Evolutionary conservation across 2,797 vertebrate genomes (phyloP), one percentile per base, ranked within the genome.

Genomic region (Xiphophorus birchmanni): DNA sequence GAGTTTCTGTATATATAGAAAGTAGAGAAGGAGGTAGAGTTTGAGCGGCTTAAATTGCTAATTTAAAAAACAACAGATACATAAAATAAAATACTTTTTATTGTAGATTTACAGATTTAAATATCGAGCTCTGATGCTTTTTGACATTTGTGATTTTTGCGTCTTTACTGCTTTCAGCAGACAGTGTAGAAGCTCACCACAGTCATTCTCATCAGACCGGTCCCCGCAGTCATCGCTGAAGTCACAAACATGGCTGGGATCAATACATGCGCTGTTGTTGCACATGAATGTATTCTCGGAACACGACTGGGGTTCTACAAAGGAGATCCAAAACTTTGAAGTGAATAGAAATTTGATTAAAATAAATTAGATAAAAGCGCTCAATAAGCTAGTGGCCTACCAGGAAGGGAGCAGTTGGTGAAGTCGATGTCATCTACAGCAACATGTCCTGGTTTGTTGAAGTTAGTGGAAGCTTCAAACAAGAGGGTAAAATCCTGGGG

Each of bases 211-310:
- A 79, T 96, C 96, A 29, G 94, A 94, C 82, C 83, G 32, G 84
- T 96, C 96, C 23, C 95, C 95, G 65, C 96, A 96, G 90, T 96
- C 95, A 83, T 96, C 94, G 0, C 84, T 96, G 92, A 95, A 96
- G 88, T 96, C 96, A 90, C 96, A 96, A 77, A 96, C 92, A 77
- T 37, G 91, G 84, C 21, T 90, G 32, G 5, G 78, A 50, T 91
- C 89, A 65, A 96, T 93, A 85, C 96, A 96, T 76, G 90, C 95
- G 0, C 15, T 83, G 84, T 95, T 96, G 80, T 87, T 89, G 83
- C 96, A 96, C 17, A 4, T 85, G 77, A 96, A 96, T 87, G 76
- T 81, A 54, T 76, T 83, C 15, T 79, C 85, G 45, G 92, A 89
- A 92, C 96, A 96, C 10, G 90, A 86, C 80, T 94, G 84, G 4